Conservation (phyloP, 2,113 vertebrate species). For the Cyprinodon brontotheroides region DNA sequence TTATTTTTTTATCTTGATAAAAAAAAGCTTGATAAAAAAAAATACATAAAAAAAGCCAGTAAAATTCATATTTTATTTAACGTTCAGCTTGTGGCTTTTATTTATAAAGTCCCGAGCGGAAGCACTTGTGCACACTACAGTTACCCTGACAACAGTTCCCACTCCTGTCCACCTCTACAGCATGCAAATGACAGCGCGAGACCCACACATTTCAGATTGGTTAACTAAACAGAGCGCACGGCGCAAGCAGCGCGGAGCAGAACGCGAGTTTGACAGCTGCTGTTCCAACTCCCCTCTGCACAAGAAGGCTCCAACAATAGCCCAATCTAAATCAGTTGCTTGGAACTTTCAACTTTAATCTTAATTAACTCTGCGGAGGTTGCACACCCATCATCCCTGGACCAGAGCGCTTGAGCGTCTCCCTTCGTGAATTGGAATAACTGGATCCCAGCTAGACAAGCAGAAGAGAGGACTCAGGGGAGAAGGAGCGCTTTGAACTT, state of each 20-base stretch:
- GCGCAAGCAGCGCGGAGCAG: slow-evolving; percentile 41
- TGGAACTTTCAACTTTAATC: slow-evolving; percentile 39
- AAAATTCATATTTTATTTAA: neutral
- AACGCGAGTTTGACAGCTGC: slow-evolving; percentile 5
- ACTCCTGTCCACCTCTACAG: slow-evolving; percentile 55
- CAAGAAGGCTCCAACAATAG: neutral
- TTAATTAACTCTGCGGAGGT: slow-evolving; percentile 12
- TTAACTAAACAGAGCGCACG: slow-evolving; percentile 55
- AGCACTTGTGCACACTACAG: rapidly evolving
- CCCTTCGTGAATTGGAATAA: slow-evolving; percentile 37
- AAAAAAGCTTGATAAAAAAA: too few relatives aligned
- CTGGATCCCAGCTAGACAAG: slow-evolving; percentile 5
- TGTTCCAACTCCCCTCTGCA: neutral
- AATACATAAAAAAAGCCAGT: too few relatives aligned
- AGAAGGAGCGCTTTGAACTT: slow-evolving; percentile 20
- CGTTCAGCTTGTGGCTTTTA: slow-evolving; percentile 21
- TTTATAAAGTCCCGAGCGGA: slow-evolving; percentile 28
- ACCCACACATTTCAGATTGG: slow-evolving; percentile 56
- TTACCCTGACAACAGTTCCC: neutral
- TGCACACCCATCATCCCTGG: slow-evolving; percentile 47
- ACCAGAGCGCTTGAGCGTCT: slow-evolving; percentile 23
- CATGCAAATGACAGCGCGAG: slow-evolving; percentile 66
- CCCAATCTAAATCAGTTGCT: too few relatives aligned
- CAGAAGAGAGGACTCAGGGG: neutral
- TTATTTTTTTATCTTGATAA: too few relatives aligned